Evolutionary conservation across 2,888 invertebrate genomes (phyloP).

Genomic region (Tryphoninae sp.): DNA sequence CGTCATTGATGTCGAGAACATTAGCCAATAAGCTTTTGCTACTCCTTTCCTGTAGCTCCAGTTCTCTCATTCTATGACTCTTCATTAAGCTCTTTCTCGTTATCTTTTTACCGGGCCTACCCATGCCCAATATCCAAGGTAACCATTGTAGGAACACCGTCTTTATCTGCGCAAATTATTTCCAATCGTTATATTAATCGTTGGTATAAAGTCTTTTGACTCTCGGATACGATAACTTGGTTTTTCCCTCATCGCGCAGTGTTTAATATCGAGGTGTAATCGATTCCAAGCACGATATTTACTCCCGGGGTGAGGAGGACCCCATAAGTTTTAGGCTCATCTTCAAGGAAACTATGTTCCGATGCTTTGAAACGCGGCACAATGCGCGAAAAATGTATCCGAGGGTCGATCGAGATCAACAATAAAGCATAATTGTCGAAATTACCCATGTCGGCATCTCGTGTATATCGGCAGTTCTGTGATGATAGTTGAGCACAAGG

Average conservation of each 20-base stretch:
- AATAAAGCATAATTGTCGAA: constrained; percentile 62
- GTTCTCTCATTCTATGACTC: constrained; percentile 95
- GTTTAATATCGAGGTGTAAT: constrained; percentile 34
- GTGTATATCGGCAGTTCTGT: constrained; percentile 97
- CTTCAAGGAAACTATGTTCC: background rate
- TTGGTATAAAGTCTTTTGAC: background rate
- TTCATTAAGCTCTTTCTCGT: constrained; percentile 94
- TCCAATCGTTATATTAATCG: background rate
- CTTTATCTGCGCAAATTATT: constrained; percentile 88
- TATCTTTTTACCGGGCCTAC: constrained; percentile 96
- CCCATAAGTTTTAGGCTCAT: background rate
- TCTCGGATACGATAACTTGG: background rate
- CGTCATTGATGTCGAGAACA: constrained; percentile 97
- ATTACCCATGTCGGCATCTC: constrained; percentile 98
- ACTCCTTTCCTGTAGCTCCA: constrained; percentile 96
- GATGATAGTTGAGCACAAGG: constrained; percentile 98
- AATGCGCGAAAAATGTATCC: background rate
- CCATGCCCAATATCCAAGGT: constrained; percentile 98
- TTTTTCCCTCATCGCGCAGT: background rate
- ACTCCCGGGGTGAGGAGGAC: no score
- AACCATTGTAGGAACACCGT: constrained; percentile 98
- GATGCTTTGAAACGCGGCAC: background rate
- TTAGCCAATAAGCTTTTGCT: constrained; percentile 97
- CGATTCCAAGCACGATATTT: background rate
- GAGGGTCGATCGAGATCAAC: background rate